Evolutionary conservation across 1,140 invertebrate genomes (phyloP), one percentile per base, ranked within the genome.

Genomic region (Leptoteleia sp.): DNA sequence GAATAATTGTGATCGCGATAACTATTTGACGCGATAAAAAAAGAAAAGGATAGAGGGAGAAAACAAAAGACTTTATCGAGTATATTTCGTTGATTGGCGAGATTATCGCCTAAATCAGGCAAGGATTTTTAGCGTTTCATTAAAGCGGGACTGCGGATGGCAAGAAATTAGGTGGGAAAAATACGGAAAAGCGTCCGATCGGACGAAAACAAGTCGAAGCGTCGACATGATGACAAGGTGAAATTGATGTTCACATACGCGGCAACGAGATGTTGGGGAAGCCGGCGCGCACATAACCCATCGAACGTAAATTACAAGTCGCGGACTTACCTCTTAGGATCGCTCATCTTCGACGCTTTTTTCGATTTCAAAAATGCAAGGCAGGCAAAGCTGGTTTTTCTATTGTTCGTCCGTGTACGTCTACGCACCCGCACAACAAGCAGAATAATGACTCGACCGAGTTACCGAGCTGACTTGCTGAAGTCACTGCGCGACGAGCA

Each of bases 171-270:
- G n/a, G n/a, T n/a, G n/a, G n/a, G n/a, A n/a, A n/a, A n/a, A n/a
- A n/a, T n/a, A n/a, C n/a, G n/a, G n/a, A n/a, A n/a, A n/a, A n/a
- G n/a, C 45, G 29, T 22, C 6, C 8, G 48, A 31, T 42, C 15
- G 1, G 3, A 48, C 13, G 47, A 83, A 85, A 82, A 86, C 65
- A 83, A 83, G 62, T 78, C 71, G 52, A 71, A 61, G 65, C 77
- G 85, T 85, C 87, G 88, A 89, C 87, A 89, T 89, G 88, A 89
- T 89, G 88, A 89, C 88, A 89, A 87, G 65, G 87, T 88, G 81
- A 85, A 89, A 87, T 89, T 88, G 86, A 85, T 77, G 59, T 27
- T 48, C 12, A 35, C 9, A 13, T 13, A 40, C 35, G 80, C 81
- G 82, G 68, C 70, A 73, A 54, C 67, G n/a, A n/a, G 57, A 78